These are phyloP conservation scores for Microhierax caerulescens DNA, from an alignment of 2,797 vertebrate genomes.

Conservation along the genomic window DNA sequence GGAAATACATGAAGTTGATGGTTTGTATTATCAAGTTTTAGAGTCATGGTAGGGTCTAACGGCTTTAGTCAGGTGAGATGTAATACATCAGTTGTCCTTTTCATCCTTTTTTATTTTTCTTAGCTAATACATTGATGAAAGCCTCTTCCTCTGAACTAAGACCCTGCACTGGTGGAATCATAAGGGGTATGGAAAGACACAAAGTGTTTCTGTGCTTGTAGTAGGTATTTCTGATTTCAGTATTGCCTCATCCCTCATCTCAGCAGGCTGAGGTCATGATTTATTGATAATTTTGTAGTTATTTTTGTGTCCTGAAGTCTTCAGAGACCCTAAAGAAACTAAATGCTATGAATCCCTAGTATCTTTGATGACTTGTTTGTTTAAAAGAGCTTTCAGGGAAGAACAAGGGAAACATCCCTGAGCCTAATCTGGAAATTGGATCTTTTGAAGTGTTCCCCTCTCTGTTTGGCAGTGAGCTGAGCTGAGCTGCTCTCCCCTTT, in stretches of 20 bases:
- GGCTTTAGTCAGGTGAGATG: not conserved
- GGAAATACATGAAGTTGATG: not conserved
- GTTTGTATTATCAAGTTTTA: not conserved
- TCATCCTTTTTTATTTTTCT: not conserved
- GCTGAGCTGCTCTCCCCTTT: not conserved
- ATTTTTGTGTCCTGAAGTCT: not conserved
- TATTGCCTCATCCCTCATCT: not conserved
- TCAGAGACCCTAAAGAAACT: not conserved
- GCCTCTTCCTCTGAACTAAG: not conserved
- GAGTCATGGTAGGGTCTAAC: not conserved
- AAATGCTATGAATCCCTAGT: not conserved
- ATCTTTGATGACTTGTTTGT: not conserved
- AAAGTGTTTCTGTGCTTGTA: not conserved
- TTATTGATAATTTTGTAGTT: not conserved
- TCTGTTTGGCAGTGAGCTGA: not conserved
- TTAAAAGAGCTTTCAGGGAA: not conserved
- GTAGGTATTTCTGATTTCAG: not conserved
- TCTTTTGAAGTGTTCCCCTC: not conserved
- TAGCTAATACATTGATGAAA: not conserved
- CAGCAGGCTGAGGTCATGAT: not conserved
- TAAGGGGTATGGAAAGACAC: not conserved
- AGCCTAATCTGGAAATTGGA: not conserved
- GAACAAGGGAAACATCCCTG: not conserved
- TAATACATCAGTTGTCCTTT: not conserved
- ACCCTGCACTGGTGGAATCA: not conserved